phyloP scores from a whole-genome alignment of 2,797 vertebrate genomes.

The Taeniopygia guttata region DNA sequence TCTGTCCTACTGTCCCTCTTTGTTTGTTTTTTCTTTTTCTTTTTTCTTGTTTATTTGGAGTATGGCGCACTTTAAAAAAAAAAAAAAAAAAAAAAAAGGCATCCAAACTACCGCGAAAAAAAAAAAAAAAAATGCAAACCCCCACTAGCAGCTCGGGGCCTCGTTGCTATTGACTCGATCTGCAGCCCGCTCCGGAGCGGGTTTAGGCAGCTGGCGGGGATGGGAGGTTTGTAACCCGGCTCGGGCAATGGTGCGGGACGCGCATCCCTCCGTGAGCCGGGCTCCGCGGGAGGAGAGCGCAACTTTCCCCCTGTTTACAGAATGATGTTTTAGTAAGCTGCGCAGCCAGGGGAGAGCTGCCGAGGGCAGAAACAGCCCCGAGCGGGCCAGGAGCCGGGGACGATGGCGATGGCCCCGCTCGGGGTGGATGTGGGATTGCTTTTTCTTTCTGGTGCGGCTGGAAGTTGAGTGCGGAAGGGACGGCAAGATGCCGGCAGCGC shows the following conservation, averaged over 20 bases:
- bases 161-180: rapidly evolving
- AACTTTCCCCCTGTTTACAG: conserved; percentile 75
- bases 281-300: conserved; percentile 40
- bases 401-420: rapidly evolving
- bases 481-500: background rate
- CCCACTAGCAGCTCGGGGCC: background rate
- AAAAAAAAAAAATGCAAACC: background rate
- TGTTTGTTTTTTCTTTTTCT: background rate
- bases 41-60: background rate
- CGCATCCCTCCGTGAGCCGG: conserved; percentile 71
- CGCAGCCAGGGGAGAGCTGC: background rate
- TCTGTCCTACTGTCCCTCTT: rapidly evolving
- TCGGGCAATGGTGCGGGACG: background rate
- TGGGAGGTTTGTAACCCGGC: no score
- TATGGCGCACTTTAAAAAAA: background rate
- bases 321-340: conserved; percentile 74
- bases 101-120: rapidly evolving
- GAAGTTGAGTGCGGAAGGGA: background rate
- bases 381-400: background rate
- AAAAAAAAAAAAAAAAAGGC: no score
- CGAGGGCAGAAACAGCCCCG: background rate
- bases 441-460: background rate
- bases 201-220: background rate
- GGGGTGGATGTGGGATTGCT: rapidly evolving
- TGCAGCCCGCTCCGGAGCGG: background rate